Conservation (phyloP, 1,140 invertebrate genomes). For the Heliconius hermathena region DNA sequence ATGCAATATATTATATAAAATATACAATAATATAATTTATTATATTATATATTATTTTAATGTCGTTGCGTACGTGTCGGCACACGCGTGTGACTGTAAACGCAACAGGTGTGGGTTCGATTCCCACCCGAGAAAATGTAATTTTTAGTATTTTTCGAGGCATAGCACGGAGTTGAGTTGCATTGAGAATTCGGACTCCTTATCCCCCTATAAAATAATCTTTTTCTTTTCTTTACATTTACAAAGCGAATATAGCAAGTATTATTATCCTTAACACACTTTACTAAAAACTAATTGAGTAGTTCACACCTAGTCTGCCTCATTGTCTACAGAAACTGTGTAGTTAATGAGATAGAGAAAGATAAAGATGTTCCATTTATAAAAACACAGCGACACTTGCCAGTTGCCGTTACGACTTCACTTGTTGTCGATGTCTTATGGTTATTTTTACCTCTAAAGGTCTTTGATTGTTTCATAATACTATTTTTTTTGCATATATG, state of each 20-base stretch:
- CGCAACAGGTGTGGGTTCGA: too few species aligned
- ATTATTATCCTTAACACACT: not conserved
- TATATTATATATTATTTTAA: too few species aligned
- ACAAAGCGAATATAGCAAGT: not conserved
- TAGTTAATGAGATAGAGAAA: conserved; percentile 11
- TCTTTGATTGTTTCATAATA: conserved; percentile 20
- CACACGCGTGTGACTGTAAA: too few species aligned
- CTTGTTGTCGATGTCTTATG: conserved; percentile 34
- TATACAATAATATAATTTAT: too few species aligned
- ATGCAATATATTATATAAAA: too few species aligned
- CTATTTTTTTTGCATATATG: not conserved
- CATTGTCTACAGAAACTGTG: conserved; percentile 1
- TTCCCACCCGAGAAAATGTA: too few species aligned
- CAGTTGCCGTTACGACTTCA: conserved; percentile 39
- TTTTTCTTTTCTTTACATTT: too few species aligned
- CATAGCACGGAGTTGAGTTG: not conserved
- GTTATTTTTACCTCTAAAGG: conserved; percentile 16
- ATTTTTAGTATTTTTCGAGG: not conserved
- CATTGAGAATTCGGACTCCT: too few species aligned
- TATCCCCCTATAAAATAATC: too few species aligned
- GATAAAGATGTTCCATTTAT: conserved; percentile 35
- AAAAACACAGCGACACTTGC: conserved; percentile 43
- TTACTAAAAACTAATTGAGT: conserved; percentile 1
- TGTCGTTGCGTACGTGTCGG: too few species aligned
- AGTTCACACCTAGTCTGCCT: conserved; percentile 5